phyloP scores from a whole-genome alignment of 53 echinoderm and acorn worm genomes.

The Astropecten irregularis region DNA sequence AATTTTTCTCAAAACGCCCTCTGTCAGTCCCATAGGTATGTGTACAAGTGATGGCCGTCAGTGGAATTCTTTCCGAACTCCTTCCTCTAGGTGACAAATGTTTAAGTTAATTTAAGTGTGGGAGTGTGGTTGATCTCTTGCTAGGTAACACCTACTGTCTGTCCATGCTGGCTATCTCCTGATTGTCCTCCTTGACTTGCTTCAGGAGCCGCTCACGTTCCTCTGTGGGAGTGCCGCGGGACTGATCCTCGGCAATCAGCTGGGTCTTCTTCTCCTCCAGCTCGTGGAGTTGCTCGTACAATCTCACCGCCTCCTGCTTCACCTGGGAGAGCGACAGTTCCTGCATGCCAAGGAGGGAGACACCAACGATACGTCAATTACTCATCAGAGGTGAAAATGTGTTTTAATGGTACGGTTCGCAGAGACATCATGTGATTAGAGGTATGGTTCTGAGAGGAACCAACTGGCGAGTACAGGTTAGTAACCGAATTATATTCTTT shows the following conservation, averaged over 20 bases:
- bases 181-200: slow-evolving; percentile 93
- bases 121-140: no score
- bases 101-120: no score
- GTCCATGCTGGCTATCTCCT: slow-evolving; percentile 94
- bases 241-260: slow-evolving; percentile 81
- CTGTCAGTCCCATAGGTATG: no score
- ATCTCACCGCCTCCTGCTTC: slow-evolving; percentile 90
- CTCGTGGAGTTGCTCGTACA: slow-evolving; percentile 91
- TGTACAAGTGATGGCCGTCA: no score
- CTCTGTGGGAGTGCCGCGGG: slow-evolving; percentile 83
- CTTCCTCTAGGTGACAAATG: neutral
- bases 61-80: no score
- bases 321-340: slow-evolving; percentile 87
- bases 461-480: neutral
- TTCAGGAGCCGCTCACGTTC: slow-evolving; percentile 89
- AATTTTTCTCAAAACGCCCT: no score
- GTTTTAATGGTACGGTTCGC: no score
- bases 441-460: neutral
- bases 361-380: no score
- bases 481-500: neutral
- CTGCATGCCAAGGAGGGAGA: slow-evolving; percentile 19
- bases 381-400: no score
- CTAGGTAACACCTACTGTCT: slow-evolving; percentile 91
- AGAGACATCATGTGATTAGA: neutral
- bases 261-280: slow-evolving; percentile 89